These are phyloP conservation scores for Capricornis sumatraensis DNA, from an alignment of 2,113 vertebrate species.

Conservation along the genomic window DNA sequence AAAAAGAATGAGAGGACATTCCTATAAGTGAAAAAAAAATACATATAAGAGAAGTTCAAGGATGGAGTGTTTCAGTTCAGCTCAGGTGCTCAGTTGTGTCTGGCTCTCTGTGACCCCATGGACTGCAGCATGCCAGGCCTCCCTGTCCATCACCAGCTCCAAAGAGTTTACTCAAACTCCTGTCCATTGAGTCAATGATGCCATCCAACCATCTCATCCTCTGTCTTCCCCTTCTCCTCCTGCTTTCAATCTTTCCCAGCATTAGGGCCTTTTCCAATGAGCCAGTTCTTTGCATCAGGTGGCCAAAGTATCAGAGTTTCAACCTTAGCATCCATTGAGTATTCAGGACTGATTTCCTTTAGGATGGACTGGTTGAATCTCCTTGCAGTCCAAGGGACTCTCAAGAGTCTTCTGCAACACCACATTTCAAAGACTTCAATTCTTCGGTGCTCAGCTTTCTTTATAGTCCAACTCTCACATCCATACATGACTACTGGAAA, in stretches of 20 bases:
- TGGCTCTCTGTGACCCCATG: fast-evolving
- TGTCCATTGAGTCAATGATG: not conserved
- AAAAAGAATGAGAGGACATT: not conserved
- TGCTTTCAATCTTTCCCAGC: not conserved
- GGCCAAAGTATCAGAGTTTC: not conserved
- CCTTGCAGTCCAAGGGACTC: not conserved
- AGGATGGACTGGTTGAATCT: not conserved
- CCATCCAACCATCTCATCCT: not conserved
- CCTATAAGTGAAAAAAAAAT: not conserved
- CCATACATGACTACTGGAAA: not conserved
- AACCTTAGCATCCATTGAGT: not conserved
- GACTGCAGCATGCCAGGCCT: not conserved
- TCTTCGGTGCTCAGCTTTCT: fast-evolving
- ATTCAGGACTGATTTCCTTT: not conserved
- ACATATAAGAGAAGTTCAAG: not conserved
- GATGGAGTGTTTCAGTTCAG: not conserved
- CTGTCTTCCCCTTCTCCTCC: not conserved
- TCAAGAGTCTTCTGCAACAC: not conserved
- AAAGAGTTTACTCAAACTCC: fast-evolving
- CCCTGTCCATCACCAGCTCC: not conserved
- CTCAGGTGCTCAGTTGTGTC: not conserved
- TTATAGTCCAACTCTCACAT: not conserved
- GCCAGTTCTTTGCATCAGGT: not conserved
- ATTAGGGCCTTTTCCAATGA: not conserved
- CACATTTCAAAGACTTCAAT: not conserved